These are phyloP conservation scores for Euproctis similis DNA, from an alignment of 2,888 invertebrate genomes.

Conservation along the genomic window DNA sequence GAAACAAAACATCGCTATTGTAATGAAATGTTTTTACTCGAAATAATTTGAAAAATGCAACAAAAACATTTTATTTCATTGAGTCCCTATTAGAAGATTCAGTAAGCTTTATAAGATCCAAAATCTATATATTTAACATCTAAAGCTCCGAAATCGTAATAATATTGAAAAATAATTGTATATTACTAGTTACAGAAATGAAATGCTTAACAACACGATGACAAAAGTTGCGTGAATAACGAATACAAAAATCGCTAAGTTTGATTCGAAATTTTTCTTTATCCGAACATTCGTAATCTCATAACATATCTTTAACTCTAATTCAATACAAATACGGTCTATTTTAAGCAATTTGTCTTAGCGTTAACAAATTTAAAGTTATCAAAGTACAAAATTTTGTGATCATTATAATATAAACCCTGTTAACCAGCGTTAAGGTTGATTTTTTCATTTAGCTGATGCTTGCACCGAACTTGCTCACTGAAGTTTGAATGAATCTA, in stretches of 20 bases:
- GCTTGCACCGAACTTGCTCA: constrained; percentile 17
- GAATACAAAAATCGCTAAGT: constrained; percentile 7
- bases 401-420: constrained; percentile 20
- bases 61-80: too few relatives aligned
- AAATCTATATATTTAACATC: too few relatives aligned
- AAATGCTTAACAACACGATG: too few relatives aligned
- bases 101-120: too few relatives aligned
- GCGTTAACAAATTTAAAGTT: constrained; percentile 17
- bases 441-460: constrained; percentile 20
- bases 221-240: too few relatives aligned
- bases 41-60: too few relatives aligned
- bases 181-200: too few relatives aligned
- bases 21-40: too few relatives aligned
- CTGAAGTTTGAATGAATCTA: constrained; percentile 57
- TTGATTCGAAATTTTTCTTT: constrained; percentile 10
- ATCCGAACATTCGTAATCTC: constrained; percentile 18
- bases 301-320: constrained; percentile 22
- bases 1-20: too few relatives aligned
- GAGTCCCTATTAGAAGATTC: too few relatives aligned
- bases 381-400: constrained; percentile 13
- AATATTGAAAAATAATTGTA: too few relatives aligned
- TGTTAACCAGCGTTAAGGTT: constrained; percentile 19
- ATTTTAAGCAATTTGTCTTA: constrained; percentile 12
- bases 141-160: too few relatives aligned
- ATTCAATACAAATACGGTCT: not conserved